Evolutionary conservation across 2,113 vertebrate genomes (phyloP), one percentile per base, ranked within the genome.

Genomic region (Rhynchomys soricoides): DNA sequence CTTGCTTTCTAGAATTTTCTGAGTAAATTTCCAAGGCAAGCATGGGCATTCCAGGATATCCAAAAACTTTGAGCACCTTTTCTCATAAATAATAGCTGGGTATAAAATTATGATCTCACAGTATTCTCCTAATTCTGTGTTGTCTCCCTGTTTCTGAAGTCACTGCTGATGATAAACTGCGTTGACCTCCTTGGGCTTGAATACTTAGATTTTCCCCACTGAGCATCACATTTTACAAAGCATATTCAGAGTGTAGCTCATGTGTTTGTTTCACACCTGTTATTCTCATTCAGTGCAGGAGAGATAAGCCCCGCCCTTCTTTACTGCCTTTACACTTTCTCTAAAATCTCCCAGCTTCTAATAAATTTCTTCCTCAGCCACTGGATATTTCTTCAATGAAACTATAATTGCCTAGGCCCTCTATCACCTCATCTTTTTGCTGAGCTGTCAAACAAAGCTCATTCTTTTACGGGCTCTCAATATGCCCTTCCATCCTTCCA

Each of bases 101-200:
- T 97, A 97, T 97, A 97, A 97, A 97, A 97, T 92, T 92, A 45
- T 88, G 3, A 34, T 77, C 57, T 88, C 75, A 74, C 43, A 79
- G 31, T 81, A 40, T 89, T 89, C 71, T 34, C 50, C 16, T 45
- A 94, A 52, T 81, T 91, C 31, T 90, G 21, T 24, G 17, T 6
- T 70, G 82, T 37, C 78, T 55, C 77, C 48, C 55, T 45, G 57
- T 87, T 59, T 82, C 21, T 81, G 43, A n/a, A 85, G 52, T 77
- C 26, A 86, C n/a, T 66, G 55, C 71, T 81, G 37, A 22, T 57
- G 52, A 90, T 52, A 92, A 70, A 91, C 5, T 89, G 19, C 75
- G 79, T 95, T 93, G 16, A 70, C 79, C 73, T 91, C 17, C 40
- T 93, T 91, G 40, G 43, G 12, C 7, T 94, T 82, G 21, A 0